Conservation (phyloP, 2,888 invertebrate genomes). For the Alcis repandata region DNA sequence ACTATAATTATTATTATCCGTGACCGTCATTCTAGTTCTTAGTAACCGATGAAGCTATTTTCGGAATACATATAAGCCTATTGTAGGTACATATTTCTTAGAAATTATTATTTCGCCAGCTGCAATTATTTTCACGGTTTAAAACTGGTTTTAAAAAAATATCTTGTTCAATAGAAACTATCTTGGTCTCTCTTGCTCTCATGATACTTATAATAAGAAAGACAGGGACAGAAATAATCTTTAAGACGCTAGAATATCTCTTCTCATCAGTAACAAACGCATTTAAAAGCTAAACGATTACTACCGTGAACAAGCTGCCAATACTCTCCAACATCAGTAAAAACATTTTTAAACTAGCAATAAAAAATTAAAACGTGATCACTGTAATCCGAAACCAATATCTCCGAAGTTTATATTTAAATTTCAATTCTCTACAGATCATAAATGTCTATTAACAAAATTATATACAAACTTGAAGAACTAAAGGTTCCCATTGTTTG, state of each 20-base stretch:
- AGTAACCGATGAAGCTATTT: constrained; percentile 25
- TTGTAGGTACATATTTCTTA: constrained; percentile 10
- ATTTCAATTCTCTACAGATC: constrained; percentile 8
- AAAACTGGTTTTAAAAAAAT: not conserved
- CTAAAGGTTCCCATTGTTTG: not conserved
- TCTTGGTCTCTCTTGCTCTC: no score
- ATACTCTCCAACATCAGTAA: not conserved
- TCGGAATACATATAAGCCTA: constrained; percentile 10
- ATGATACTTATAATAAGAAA: no score
- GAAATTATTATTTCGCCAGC: constrained; percentile 12
- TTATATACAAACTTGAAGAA: not conserved
- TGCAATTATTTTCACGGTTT: not conserved
- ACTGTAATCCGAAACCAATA: constrained; percentile 15
- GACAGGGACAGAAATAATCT: not conserved
- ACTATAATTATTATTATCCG: constrained; percentile 31
- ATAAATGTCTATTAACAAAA: not conserved
- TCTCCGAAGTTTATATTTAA: constrained; percentile 13
- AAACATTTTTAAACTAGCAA: not conserved
- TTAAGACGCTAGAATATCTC: not conserved
- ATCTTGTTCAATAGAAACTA: no score
- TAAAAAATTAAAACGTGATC: constrained; percentile 5
- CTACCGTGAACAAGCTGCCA: not conserved
- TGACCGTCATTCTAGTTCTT: constrained; percentile 13
- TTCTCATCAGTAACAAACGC: no score
- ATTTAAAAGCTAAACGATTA: not conserved